These are phyloP conservation scores for Anas acuta DNA, from an alignment of 2,797 vertebrate species.

Conservation along the genomic window DNA sequence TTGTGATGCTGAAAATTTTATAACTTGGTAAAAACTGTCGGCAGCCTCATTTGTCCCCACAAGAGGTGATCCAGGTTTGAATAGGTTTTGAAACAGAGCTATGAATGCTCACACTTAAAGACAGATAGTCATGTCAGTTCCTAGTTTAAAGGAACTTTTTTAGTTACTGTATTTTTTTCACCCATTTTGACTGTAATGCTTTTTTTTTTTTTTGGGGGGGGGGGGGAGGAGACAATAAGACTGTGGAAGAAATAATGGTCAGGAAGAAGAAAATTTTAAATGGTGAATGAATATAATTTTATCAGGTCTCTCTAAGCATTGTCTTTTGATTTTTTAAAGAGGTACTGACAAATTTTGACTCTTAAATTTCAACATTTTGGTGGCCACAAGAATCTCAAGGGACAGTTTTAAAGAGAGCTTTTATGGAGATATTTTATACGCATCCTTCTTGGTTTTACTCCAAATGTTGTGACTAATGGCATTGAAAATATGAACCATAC, in stretches of 20 bases:
- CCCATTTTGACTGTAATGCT: background rate
- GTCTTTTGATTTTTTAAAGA: background rate
- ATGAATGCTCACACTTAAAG: constrained; percentile 36
- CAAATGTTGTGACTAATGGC: background rate
- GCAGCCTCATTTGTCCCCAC: constrained; percentile 66
- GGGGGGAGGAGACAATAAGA: background rate
- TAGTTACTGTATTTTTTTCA: constrained; percentile 41
- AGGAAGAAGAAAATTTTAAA: background rate
- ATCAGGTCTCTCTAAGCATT: background rate
- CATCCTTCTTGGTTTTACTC: background rate
- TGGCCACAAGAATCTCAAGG: background rate
- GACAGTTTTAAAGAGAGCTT: background rate
- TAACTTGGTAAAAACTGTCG: constrained; percentile 72
- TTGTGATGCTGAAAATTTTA: constrained; percentile 74
- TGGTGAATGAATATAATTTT: background rate
- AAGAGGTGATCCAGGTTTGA: constrained; percentile 63
- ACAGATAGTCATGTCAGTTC: constrained; percentile 53
- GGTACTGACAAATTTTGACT: background rate
- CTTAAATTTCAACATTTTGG: background rate
- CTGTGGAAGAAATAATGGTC: background rate
- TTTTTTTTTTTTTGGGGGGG: background rate
- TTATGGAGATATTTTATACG: background rate
- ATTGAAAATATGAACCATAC: background rate
- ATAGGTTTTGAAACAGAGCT: constrained; percentile 50
- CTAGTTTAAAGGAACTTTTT: constrained; percentile 43